Base-by-base conservation (phyloP, 2,797 vertebrate genomes). In the Microctenopoma steveboyesi region DNA sequence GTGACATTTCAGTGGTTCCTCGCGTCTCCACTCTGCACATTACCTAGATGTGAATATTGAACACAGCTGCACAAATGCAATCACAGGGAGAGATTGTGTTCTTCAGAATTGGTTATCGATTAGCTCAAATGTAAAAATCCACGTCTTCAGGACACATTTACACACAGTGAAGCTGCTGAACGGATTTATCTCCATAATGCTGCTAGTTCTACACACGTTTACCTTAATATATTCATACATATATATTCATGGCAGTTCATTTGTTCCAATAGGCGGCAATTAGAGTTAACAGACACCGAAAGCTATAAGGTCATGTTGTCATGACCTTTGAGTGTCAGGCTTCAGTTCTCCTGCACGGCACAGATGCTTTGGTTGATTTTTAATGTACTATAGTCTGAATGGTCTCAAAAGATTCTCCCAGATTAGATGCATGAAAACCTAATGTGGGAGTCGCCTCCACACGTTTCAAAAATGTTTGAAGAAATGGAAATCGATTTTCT, bases 281-380 rank as follows among this genome's bases (percentile, higher is more conserved):
- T 69, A 39, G 40, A 51, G 35, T 72, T 51, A 42, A 49, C 69
- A 82, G 69, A 88, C 89, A 89, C 85, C 87, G 79, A 75, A 90
- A 86, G 87, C 86, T 88, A 92, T 89, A 91, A 88, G 89, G 88
- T 86, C 83, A 64, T 70, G 88, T 82, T 86, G 83, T 88, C 82
- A 81, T 8, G 28, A 4, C 74, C 22, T 22, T 22, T 22, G 22
- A 22, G 22, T 77, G 61, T 55, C 76, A 74, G 86, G 86, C 89
- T 71, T 90, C 82, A 81, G 77, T 83, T 81, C 83, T 77, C 69
- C 78, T 77, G 65, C 84, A 81, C 81, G 84, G 79, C 75, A 82
- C 82, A 82, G 82, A 82, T 88, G 88, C 88, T 87, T 87, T 74
- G 74, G 74, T 83, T 90, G 37, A 88, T 89, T 87, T 90, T 86